Evolutionary conservation across 2,113 vertebrate species (phyloP).

Genomic region (Lates calcarifer): DNA sequence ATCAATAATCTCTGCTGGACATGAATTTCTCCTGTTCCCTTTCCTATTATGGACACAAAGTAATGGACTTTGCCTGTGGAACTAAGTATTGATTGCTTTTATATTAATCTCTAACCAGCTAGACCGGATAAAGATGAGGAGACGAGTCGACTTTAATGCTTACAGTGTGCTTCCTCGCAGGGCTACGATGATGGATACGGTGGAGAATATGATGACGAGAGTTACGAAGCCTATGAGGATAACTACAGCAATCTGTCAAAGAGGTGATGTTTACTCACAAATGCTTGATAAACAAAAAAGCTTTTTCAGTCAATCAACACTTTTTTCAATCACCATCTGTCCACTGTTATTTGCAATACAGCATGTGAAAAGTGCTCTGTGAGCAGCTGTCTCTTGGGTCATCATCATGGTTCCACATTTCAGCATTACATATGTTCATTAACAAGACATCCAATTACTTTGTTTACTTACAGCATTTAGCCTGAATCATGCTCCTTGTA

Average conservation of each 20-base stretch:
- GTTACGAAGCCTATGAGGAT: conserved; percentile 93
- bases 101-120: conserved; percentile 60
- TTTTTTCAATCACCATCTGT: conserved; percentile 20
- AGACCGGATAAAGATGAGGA: conserved; percentile 40
- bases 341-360: not conserved
- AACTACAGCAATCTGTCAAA: conserved; percentile 92
- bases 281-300: conserved; percentile 10
- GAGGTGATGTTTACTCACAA: conserved; percentile 85
- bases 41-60: conserved; percentile 48
- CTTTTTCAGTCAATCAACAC: not conserved
- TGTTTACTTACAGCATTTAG: not conserved
- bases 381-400: conserved; percentile 15
- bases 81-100: conserved; percentile 69
- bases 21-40: conserved; percentile 57
- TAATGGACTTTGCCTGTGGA: conserved; percentile 68
- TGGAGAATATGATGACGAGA: conserved; percentile 95
- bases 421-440: not conserved
- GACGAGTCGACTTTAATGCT: conserved; percentile 22
- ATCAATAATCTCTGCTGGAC: conserved; percentile 73
- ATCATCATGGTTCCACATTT: conserved; percentile 6
- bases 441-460: not conserved
- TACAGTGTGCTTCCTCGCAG: conserved; percentile 77
- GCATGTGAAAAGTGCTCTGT: conserved; percentile 14
- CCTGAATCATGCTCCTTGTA: no score
- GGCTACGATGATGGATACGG: conserved; percentile 96